Evolutionary conservation across 2,797 vertebrate species (phyloP), one percentile per base, ranked within the genome.

Genomic region (Sebastes flavidus): DNA sequence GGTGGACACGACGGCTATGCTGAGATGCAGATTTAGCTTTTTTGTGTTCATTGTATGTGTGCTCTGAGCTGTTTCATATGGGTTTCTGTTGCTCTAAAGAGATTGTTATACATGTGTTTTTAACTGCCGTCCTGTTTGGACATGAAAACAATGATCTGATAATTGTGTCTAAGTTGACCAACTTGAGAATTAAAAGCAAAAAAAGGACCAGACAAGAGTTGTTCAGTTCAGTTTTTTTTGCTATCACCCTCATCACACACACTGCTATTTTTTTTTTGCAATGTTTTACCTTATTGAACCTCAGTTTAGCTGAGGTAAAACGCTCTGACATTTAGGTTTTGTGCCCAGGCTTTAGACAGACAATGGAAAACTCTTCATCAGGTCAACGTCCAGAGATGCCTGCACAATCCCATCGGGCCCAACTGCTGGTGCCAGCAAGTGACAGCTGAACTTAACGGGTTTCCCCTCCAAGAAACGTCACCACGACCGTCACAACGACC

Each of bases 111-210:
- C 46, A 24, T 80, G 74, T 88, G 70, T 79, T 71, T 91, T 87
- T 75, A 84, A 77, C 77, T 77, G 72, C 77, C 27, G 27, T 84
- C 25, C 77, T 73, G 52, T 80, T 77, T 61, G 82, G 85, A 83
- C 75, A 80, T 73, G 74, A 78, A 80, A 79, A n/a, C 66, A 65
- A 75, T 84, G 72, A 81, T 88, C 68, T 78, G 71, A 76, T 80
- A 52, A 80, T 77, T 89, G 85, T 92, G 88, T 90, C 81, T 84
- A 89, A 89, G 82, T 86, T 91, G 87, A 90, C 49, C 34, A n/a
- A 92, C 78, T 88, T 92, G 79, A 89, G 86, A 80, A 95, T 92
- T 94, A 92, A 94, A 94, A 84, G 56, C 60, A 14, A 71, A 77
- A 69, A 27, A 68, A 46, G 72, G 70, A 80, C 30, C 59, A 71